These are phyloP conservation scores for Acromyrmex echinatior DNA, from an alignment of 1,140 invertebrate species.

Conservation along the genomic window DNA sequence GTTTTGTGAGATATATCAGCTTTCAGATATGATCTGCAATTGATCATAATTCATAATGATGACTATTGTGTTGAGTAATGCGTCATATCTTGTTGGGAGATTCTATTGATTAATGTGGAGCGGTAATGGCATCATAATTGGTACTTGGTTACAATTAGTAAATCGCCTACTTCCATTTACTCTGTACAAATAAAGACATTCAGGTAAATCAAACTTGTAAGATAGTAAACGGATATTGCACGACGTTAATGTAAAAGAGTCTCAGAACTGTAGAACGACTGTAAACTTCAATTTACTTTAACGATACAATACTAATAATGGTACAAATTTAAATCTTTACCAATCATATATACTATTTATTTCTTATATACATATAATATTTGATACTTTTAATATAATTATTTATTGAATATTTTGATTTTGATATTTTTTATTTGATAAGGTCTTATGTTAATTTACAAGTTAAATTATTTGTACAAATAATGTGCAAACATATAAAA, in stretches of 20 bases:
- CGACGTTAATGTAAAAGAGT: slow-evolving; percentile 40
- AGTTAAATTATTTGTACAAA: not conserved
- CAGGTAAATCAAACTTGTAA: slow-evolving; percentile 59
- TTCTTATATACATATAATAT: slow-evolving; percentile 9
- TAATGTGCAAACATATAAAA: slow-evolving; percentile 9
- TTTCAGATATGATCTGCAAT: slow-evolving; percentile 29
- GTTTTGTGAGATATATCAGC: slow-evolving; percentile 6
- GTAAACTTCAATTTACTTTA: slow-evolving; percentile 41
- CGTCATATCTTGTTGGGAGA: slow-evolving; percentile 14
- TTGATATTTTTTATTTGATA: not conserved
- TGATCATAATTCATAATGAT: slow-evolving; percentile 14
- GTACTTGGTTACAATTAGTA: slow-evolving; percentile 47
- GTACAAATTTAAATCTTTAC: slow-evolving; percentile 36
- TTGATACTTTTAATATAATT: not conserved
- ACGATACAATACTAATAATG: no score
- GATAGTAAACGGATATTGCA: slow-evolving; percentile 49
- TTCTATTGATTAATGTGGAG: slow-evolving; percentile 44
- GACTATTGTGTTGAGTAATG: not conserved
- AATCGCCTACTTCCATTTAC: slow-evolving; percentile 62
- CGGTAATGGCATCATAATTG: slow-evolving; percentile 20
- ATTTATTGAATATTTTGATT: slow-evolving; percentile 9
- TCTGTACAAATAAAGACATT: slow-evolving; percentile 59
- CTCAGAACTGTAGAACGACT: slow-evolving; percentile 25
- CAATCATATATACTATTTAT: slow-evolving; percentile 12
- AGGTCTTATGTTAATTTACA: not conserved